Base-by-base conservation (phyloP, 2,113 vertebrate species). In the Eonycteris spelaea region DNA sequence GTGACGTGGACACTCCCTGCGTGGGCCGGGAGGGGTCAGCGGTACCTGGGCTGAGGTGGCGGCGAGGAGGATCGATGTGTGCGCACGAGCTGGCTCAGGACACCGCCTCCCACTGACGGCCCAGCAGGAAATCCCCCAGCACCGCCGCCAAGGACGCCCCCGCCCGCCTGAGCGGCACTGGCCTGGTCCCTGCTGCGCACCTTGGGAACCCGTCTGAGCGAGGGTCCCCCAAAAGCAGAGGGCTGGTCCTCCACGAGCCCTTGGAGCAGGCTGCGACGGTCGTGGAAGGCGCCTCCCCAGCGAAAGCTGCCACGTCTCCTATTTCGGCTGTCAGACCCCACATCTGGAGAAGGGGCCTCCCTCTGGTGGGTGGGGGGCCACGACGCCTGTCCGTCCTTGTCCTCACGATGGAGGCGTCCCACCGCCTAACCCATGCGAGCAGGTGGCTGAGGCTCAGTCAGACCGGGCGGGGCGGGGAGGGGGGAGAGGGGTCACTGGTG, bases 121-220 rank as follows among this genome's bases (percentile, higher is more conserved):
- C 7, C n/a, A 63, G n/a, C 18, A n/a, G 48, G 74, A 51, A 12
- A n/a, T n/a, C 63, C 63, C 24, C 15, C 90, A 12, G 40, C 7
- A 0, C 63, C 4, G 30, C 6, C 2, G 45, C n/a, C n/a, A 3
- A 53, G 7, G 45, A 13, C 5, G 40, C 1, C 0, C 87, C 2
- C 10, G 22, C 73, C 45, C 8, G 15, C 53, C 21, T 24, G 51
- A 45, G 65, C 2, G 22, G 11, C 35, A 16, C n/a, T 5, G n/a
- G 13, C 35, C 35, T 78, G 1, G 15, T 63, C 22, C 61, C 74
- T 55, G 45, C 45, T 48, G 12, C 3, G 45, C 45, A 48, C 45
- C 12, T 9, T 45, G 1, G 35, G 26, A 35, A 26, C 40, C 57
- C 9, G 43, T 45, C 43, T 79, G 40, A 53, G 2, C 16, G 12